These are phyloP conservation scores for Callimorpha dominula DNA, from an alignment of 2,888 invertebrate genomes.

Conservation along the genomic window DNA sequence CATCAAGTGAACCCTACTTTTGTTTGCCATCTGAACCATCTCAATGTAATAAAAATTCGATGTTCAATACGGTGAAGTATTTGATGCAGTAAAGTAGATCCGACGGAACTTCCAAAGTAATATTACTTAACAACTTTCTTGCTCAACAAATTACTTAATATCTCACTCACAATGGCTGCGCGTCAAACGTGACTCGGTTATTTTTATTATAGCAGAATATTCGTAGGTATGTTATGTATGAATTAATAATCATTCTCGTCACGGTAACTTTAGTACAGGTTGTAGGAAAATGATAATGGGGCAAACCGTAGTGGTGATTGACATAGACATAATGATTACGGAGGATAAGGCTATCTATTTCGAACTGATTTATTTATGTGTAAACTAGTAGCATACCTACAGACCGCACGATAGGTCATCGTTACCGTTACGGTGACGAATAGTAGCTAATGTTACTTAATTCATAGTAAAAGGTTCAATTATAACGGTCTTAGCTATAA, in stretches of 20 bases:
- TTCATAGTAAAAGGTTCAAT: too few species aligned
- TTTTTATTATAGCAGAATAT: constrained; percentile 17
- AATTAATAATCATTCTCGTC: constrained; percentile 15
- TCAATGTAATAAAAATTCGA: too few species aligned
- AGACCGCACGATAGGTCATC: background rate
- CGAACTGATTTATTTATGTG: background rate
- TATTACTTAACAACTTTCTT: constrained; percentile 15
- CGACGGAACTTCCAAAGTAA: background rate
- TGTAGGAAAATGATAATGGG: background rate
- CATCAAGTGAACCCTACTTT: too few species aligned
- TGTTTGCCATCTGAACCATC: too few species aligned
- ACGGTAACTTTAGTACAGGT: constrained; percentile 10
- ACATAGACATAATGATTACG: background rate
- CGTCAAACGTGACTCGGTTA: constrained; percentile 20
- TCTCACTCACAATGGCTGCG: constrained; percentile 7
- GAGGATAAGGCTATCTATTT: background rate
- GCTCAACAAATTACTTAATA: constrained; percentile 16
- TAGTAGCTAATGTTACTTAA: too few species aligned
- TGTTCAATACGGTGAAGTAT: background rate
- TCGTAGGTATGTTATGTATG: constrained; percentile 2
- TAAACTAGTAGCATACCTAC: background rate
- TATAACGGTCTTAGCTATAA: too few species aligned
- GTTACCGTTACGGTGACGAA: background rate
- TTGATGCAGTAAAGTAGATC: background rate
- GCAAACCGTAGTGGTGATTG: background rate